Evolutionary conservation across 2,888 invertebrate genomes (phyloP).

Genomic region (Pyrrhia umbra): DNA sequence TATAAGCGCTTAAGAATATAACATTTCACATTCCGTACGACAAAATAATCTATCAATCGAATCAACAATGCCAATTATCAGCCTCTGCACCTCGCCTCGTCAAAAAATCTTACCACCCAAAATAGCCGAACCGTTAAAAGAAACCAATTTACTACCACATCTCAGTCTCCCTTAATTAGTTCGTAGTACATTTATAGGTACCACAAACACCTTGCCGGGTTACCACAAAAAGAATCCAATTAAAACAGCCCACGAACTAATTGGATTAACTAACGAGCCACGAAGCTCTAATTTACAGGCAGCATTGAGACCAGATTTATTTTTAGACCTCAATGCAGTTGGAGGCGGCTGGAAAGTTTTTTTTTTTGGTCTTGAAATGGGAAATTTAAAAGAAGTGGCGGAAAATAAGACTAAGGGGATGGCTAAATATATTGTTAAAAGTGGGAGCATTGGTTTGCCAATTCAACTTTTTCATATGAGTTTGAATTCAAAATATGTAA

Average conservation of each 20-base stretch:
- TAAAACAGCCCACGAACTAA: constrained; percentile 68
- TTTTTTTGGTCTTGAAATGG: constrained; percentile 16
- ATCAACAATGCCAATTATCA: too few relatives aligned
- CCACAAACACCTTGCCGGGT: constrained; percentile 47
- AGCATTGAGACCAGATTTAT: constrained; percentile 55
- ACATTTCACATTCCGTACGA: too few relatives aligned
- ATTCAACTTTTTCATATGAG: too few relatives aligned
- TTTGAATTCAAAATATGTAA: too few relatives aligned
- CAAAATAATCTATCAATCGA: too few relatives aligned
- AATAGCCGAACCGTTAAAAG: background rate
- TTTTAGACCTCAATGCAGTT: constrained; percentile 50
- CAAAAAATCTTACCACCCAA: background rate
- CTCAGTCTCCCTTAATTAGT: constrained; percentile 37
- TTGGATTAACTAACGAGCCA: constrained; percentile 75
- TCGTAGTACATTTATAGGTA: constrained; percentile 23
- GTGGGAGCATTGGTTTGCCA: too few relatives aligned
- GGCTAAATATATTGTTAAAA: background rate
- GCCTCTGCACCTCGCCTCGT: too few relatives aligned
- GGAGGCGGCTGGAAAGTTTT: background rate
- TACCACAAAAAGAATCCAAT: constrained; percentile 69
- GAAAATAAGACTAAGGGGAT: constrained; percentile 2
- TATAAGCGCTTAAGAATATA: too few relatives aligned
- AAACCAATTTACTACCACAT: constrained; percentile 19
- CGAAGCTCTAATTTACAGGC: constrained; percentile 54
- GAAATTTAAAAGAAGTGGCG: constrained; percentile 16